Evolutionary conservation across 2,113 vertebrate genomes (phyloP).

Genomic region (Anoura caudifer): DNA sequence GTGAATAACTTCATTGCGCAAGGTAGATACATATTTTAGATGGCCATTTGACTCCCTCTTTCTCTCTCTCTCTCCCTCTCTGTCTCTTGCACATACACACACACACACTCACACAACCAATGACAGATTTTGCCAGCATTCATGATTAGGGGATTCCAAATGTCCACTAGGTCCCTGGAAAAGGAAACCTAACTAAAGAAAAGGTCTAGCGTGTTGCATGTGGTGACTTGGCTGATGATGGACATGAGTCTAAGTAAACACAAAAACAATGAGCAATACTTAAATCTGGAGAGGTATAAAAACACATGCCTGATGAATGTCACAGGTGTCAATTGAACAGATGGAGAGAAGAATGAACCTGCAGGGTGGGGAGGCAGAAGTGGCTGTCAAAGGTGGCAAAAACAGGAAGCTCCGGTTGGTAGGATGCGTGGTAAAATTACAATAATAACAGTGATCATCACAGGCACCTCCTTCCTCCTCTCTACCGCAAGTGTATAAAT

Average conservation of each 20-base stretch:
- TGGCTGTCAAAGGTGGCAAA: slow-evolving; percentile 72
- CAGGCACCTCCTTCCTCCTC: not conserved
- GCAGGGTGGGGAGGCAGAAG: slow-evolving; percentile 73
- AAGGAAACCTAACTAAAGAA: slow-evolving; percentile 50
- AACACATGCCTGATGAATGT: slow-evolving; percentile 78
- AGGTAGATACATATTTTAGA: not conserved
- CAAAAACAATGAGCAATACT: slow-evolving; percentile 76
- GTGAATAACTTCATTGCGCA: not conserved
- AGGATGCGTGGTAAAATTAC: not conserved
- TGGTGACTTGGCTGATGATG: slow-evolving; percentile 48
- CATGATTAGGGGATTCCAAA: not conserved
- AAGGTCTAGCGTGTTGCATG: slow-evolving; percentile 46
- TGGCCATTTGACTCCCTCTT: not conserved
- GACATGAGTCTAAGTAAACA: slow-evolving; percentile 62
- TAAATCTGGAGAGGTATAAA: slow-evolving; percentile 77
- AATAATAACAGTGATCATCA: not conserved
- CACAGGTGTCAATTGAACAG: slow-evolving; percentile 79
- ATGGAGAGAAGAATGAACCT: slow-evolving; percentile 75
- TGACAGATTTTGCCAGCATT: not conserved
- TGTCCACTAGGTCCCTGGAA: not conserved
- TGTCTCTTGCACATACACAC: not conserved
- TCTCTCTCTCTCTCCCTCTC: not conserved
- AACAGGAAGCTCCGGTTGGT: slow-evolving; percentile 77
- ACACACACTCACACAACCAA: not conserved
- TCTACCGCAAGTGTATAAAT: not conserved